Conservation (phyloP, 2,797 vertebrate genomes). For the Gallirallus australis region DNA sequence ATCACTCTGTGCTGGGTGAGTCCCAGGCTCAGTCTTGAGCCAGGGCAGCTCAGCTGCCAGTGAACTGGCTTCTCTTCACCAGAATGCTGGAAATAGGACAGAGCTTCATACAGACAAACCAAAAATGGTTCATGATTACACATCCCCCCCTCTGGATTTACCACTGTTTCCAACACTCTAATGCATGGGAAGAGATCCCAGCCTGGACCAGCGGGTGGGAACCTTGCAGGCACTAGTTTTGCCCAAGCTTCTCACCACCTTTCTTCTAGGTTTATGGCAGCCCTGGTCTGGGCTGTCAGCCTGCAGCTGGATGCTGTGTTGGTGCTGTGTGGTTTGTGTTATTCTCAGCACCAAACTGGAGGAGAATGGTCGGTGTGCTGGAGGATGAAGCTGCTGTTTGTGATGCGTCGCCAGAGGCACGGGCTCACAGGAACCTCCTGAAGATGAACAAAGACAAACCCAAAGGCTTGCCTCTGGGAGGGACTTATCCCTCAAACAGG, state of each 20-base stretch:
- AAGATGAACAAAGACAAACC: neutral
- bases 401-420: neutral
- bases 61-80: neutral
- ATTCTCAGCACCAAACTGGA: neutral
- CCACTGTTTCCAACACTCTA: neutral
- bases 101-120: neutral
- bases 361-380: neutral
- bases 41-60: neutral
- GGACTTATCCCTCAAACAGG: too few relatives aligned
- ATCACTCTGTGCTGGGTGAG: neutral
- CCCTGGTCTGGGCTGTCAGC: neutral
- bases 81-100: neutral
- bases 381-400: neutral
- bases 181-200: neutral
- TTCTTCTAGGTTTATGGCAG: too few relatives aligned
- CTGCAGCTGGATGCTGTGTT: neutral
- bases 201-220: neutral
- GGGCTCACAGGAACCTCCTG: neutral
- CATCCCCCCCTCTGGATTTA: neutral
- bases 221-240: neutral
- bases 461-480: neutral
- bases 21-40: neutral
- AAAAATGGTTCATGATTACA: neutral
- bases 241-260: neutral
- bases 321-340: neutral